Conservation (phyloP, 2,113 vertebrate genomes). For the Calonectris borealis region DNA sequence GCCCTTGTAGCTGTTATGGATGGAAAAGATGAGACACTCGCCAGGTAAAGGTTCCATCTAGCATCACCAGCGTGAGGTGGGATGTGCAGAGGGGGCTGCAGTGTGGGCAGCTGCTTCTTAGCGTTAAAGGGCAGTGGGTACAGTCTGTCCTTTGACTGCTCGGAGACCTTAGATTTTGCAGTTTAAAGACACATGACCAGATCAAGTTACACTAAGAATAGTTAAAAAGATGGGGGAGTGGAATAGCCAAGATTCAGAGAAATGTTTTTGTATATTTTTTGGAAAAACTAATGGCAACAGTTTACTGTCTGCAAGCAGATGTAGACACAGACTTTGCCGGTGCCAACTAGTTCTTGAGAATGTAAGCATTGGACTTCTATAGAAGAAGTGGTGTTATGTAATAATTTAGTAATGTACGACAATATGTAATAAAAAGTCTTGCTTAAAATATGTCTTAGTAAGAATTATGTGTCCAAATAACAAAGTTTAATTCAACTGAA, state of each 20-base stretch:
- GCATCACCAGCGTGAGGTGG: constrained; percentile 50
- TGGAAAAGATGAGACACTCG: constrained; percentile 73
- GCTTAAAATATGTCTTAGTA: not conserved
- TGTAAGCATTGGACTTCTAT: not conserved
- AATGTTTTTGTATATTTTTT: not conserved
- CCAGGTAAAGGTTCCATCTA: constrained; percentile 56
- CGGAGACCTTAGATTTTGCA: not conserved
- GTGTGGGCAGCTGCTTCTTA: constrained; percentile 15
- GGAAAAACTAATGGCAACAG: not conserved
- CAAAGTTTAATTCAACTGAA: not conserved
- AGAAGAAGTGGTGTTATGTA: not conserved
- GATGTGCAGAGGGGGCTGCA: constrained; percentile 39
- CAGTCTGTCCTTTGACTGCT: not conserved
- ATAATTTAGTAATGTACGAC: not conserved
- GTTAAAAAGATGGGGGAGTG: not conserved
- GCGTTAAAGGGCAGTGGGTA: not conserved
- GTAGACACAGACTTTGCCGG: not conserved
- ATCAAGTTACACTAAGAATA: not conserved
- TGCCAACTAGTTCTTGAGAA: not conserved
- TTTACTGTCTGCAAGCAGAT: not conserved
- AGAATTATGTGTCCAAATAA: not conserved
- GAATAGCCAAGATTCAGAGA: not conserved
- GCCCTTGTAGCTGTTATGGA: constrained; percentile 11
- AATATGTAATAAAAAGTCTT: not conserved
- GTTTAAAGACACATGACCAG: not conserved